A percentile compares a stretch with the other conserved stretches of the same genome.
phyloP scores from a whole-genome alignment of 2,888 invertebrate species.

The Hofmannophila pseudospretella region DNA sequence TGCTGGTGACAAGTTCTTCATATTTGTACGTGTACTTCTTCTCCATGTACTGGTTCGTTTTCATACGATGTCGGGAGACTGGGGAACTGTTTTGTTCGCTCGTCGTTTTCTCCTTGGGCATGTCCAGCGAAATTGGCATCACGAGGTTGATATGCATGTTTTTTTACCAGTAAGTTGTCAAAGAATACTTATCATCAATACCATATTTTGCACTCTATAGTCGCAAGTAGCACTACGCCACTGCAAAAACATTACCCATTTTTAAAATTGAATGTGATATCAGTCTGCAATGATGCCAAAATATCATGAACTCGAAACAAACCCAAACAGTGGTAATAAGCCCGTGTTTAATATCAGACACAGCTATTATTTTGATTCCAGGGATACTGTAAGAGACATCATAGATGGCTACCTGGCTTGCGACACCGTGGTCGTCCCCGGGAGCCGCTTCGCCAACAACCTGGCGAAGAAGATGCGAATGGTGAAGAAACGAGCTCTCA shows the following conservation, averaged over 20 bases:
- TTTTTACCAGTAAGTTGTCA: constrained; percentile 14
- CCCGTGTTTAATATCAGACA: too few relatives aligned
- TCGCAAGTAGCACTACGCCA: too few relatives aligned
- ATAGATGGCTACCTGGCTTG: constrained; percentile 28
- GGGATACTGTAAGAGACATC: constrained; percentile 11
- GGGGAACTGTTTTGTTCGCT: constrained; percentile 31
- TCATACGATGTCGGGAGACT: constrained; percentile 29
- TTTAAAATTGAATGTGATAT: too few relatives aligned
- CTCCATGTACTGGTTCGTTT: constrained; percentile 42
- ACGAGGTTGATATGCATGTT: constrained; percentile 40
- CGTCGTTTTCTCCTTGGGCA: constrained; percentile 35
- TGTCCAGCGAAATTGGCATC: constrained; percentile 34
- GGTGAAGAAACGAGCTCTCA: constrained; percentile 42
- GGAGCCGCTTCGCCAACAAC: constrained; percentile 34
- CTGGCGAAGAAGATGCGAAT: constrained; percentile 26
- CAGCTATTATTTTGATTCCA: constrained; percentile 8
- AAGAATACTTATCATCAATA: too few relatives aligned
- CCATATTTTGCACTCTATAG: too few relatives aligned
- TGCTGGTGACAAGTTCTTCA: constrained; percentile 12
- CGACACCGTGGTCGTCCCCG: constrained; percentile 23
- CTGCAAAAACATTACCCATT: too few relatives aligned
- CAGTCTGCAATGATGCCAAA: too few relatives aligned
- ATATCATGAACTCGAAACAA: too few relatives aligned
- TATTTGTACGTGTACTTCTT: constrained; percentile 43
- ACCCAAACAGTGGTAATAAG: constrained; percentile 26